Evolutionary conservation across 2,113 vertebrate species (phyloP).

Genomic region (Bufo gargarizans): DNA sequence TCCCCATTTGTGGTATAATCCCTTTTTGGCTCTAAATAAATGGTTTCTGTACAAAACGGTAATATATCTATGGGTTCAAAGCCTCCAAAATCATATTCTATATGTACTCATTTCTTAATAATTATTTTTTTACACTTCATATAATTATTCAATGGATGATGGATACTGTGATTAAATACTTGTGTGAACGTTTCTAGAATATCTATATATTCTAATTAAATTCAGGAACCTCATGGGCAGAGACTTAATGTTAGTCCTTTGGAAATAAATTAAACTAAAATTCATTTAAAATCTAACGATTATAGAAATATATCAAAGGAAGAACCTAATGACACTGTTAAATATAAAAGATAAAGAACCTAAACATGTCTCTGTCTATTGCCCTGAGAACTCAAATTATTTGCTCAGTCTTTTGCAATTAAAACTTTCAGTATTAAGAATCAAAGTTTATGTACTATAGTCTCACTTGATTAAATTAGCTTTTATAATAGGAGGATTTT

Average conservation of each 20-base stretch:
- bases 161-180: background rate
- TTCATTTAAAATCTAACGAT: background rate
- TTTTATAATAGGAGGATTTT: constrained; percentile 33
- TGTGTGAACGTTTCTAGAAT: background rate
- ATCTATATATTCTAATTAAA: background rate
- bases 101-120: too few species aligned
- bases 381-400: constrained; percentile 25
- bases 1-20: too few species aligned
- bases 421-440: constrained; percentile 46
- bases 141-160: background rate
- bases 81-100: too few species aligned
- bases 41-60: too few species aligned
- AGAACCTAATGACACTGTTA: constrained; percentile 24
- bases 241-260: background rate
- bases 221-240: background rate
- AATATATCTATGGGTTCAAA: too few species aligned
- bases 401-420: constrained; percentile 34
- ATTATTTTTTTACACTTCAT: too few species aligned
- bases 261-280: background rate
- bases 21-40: too few species aligned
- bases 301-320: background rate
- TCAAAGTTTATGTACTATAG: constrained; percentile 30
- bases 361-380: constrained; percentile 27
- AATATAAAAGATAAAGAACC: constrained; percentile 22
- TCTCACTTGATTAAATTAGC: constrained; percentile 37